Conservation (phyloP, 1,140 invertebrate species). For the Drosophila bocqueti region DNA sequence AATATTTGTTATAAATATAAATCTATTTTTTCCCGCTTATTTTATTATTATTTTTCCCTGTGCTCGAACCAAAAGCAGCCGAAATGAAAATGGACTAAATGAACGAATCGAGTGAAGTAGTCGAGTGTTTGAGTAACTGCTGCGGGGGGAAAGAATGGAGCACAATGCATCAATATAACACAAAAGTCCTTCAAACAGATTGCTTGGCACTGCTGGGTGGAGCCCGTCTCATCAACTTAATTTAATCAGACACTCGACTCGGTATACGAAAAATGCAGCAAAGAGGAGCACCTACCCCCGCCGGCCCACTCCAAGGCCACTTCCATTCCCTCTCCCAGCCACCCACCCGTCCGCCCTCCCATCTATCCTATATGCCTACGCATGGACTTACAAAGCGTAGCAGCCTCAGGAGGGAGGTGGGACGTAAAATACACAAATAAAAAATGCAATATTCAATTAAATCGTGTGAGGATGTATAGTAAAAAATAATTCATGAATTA, state of each 20-base stretch:
- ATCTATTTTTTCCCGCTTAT: rapidly evolving
- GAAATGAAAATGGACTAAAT: slow-evolving; percentile 70
- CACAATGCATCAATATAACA: slow-evolving; percentile 81
- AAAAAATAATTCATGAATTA: neutral
- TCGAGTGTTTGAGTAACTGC: slow-evolving; percentile 76
- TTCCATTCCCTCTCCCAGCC: neutral
- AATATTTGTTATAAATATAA: neutral
- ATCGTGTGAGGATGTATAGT: neutral
- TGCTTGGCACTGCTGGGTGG: slow-evolving; percentile 18
- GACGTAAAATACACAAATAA: slow-evolving; percentile 1
- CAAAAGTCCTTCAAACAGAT: slow-evolving; percentile 74
- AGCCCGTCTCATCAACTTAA: slow-evolving; percentile 77
- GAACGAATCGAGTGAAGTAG: slow-evolving; percentile 70
- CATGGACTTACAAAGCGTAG: slow-evolving; percentile 39
- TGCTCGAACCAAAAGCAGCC: slow-evolving; percentile 49
- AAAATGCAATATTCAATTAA: slow-evolving; percentile 2
- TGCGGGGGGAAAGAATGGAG: slow-evolving; percentile 35
- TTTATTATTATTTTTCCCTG: neutral
- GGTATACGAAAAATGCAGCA: slow-evolving; percentile 79
- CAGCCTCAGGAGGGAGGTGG: neutral
- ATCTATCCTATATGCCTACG: slow-evolving; percentile 62
- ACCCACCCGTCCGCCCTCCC: slow-evolving; percentile 1
- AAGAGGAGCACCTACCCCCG: slow-evolving; percentile 23
- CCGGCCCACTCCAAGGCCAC: slow-evolving; percentile 1
- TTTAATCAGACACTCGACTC: slow-evolving; percentile 82